Base-by-base conservation (phyloP, 2,888 invertebrate species). In the Buathra laborator region DNA sequence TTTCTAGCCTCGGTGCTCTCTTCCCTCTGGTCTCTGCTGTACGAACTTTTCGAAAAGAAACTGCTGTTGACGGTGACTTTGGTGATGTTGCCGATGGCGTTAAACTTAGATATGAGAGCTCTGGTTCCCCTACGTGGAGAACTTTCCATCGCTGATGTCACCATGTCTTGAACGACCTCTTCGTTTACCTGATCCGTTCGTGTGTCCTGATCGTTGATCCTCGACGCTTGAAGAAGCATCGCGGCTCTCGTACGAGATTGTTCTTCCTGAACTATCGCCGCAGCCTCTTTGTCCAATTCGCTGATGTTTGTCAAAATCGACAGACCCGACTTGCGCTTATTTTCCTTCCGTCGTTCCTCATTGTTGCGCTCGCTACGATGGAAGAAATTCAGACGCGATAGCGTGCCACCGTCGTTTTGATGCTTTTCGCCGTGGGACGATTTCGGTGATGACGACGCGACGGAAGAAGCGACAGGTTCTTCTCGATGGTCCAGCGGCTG, bases 281-380 rank as follows among this genome's bases (percentile, higher is more conserved):
- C 95, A 0, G 97, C 97, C 93, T 97, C 97, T 88, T 96, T 95
- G 92, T 97, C 97, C 85, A 97, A 93, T 92, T 97, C 97, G 90
- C 97, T 97, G 87, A 97, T 97, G 91, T 96, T 97, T 0, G 97
- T 96, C 70, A 97, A 93, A 85, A 96, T 95, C 89, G 95, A 95
- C 92, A 97, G 89, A 88, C 95, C 95, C 0, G 95, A 94, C 94
- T 94, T 95, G 76, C 95, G 93, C 90, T 95, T 96, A 62, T 94
- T 94, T 1, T 94, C 94, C 32, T 91, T 92, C 29, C 91, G 92
- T 9, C 91, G 91, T 2, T 91, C 90, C 3, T 92, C 92, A 37
- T 78, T 53, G 6, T 86, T 89, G 7, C 90, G 87, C 4, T 91
- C 92, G 12, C 87, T 87, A 0, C 92, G 90, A 56, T 91, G 89